Percentiles rank a stretch among this genome's conserved stretches.
Conservation (phyloP, 2,113 vertebrate species). For the Cacatua alba region DNA sequence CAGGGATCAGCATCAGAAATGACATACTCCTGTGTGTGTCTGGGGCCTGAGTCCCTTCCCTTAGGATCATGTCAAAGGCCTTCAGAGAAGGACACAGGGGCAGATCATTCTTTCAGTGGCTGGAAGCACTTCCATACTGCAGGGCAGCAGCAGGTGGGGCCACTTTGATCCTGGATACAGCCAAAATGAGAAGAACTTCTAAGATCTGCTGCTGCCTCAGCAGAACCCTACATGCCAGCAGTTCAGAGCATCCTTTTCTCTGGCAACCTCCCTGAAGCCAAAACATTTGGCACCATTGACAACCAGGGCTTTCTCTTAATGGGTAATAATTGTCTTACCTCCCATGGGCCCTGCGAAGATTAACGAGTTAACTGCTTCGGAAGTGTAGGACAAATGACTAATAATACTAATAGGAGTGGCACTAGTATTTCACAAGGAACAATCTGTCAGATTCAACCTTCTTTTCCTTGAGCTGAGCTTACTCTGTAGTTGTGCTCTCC, state of each 20-base stretch:
- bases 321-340: neutral
- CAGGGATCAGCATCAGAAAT: neutral
- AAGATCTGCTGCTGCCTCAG: neutral
- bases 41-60: neutral
- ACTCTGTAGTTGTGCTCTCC: neutral
- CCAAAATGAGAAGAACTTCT: neutral
- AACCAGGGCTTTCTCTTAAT: neutral
- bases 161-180: neutral
- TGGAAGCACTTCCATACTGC: neutral
- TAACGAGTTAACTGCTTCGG: neutral
- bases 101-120: neutral
- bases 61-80: neutral
- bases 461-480: neutral
- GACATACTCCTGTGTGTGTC: neutral
- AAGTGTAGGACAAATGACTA: constrained; percentile 7
- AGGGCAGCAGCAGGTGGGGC: neutral
- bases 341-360: neutral
- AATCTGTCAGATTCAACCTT: neutral
- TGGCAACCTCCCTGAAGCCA: neutral
- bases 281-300: neutral
- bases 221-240: neutral
- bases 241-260: neutral
- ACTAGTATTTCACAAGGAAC: constrained; percentile 6
- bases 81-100: neutral
- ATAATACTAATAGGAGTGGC: constrained; percentile 15